These are phyloP conservation scores for Aegithalos caudatus DNA, from an alignment of 2,113 vertebrate species.

Conservation along the genomic window DNA sequence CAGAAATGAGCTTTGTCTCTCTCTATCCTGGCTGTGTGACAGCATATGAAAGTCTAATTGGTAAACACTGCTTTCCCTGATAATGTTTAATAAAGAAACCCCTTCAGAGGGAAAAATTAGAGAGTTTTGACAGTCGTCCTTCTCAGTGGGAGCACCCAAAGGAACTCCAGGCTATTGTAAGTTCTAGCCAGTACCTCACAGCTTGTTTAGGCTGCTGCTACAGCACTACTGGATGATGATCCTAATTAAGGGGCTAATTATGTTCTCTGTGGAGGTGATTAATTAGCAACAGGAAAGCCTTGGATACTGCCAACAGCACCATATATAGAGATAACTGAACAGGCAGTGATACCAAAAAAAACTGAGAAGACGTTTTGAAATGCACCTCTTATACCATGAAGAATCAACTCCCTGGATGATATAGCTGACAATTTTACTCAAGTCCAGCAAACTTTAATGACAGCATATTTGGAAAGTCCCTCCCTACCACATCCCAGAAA, in stretches of 20 bases:
- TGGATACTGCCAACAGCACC: conserved; percentile 48
- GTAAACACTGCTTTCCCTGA: conserved; percentile 40
- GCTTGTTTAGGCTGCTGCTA: conserved; percentile 27
- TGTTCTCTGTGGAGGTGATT: conserved; percentile 76
- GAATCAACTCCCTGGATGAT: background rate
- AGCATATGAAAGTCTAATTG: conserved; percentile 40
- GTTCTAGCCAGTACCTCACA: conserved; percentile 43
- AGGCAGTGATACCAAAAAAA: conserved; percentile 54
- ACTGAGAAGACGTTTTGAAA: conserved; percentile 22
- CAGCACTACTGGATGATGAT: conserved; percentile 70
- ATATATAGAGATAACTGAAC: conserved; percentile 38
- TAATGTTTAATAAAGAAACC: conserved; percentile 68
- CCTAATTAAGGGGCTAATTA: conserved; percentile 85
- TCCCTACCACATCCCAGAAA: background rate
- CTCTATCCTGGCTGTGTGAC: conserved; percentile 12
- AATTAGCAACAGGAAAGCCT: conserved; percentile 70
- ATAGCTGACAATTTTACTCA: background rate
- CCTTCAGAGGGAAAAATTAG: conserved; percentile 58
- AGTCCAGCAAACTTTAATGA: background rate
- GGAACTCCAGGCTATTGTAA: conserved; percentile 30
- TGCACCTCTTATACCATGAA: background rate
- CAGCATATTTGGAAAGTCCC: background rate
- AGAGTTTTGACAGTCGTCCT: conserved; percentile 69
- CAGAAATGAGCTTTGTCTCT: conserved; percentile 28
- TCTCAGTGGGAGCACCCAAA: conserved; percentile 41